Base-by-base conservation (phyloP, 2,888 invertebrate genomes). In the Macaria liturata region DNA sequence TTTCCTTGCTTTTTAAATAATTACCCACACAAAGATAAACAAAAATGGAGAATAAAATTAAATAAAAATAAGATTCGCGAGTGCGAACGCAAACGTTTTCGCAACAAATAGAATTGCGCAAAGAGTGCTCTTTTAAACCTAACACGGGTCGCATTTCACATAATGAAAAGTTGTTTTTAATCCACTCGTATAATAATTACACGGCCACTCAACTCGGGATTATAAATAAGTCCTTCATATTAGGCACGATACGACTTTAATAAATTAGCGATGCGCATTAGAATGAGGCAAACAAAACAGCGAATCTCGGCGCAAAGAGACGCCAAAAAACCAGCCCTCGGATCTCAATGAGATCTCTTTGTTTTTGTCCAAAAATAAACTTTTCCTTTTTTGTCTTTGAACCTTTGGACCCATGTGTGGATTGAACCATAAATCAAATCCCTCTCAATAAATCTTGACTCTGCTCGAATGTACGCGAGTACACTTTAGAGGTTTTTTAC, bases 351-450 rank as follows among this genome's bases (percentile, higher is more conserved):
- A 67, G 67, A 72, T 76, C 73, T 78, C 77, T 82, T 84, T 84
- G 81, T 84, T 81, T 84, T 80, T 70, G 70, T 68, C 68, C 72
- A 78, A 83, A 80, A 84, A 83, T 81, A 82, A 84, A 83, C 76
- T 81, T 82, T 77, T 67, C 67, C 71, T 79, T 86, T 83, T 87
- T 84, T 85, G 84, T 84, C 81, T 85, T 83, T 81, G 84, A 83
- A 83, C 82, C 86, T 79, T 81, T 78, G 75, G 80, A 74, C 84
- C 82, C 87, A 86, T 84, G 83, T 86, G 88, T 84, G 81, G 83
- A 83, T 79, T 80, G 81, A 76, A 81, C 80, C 78, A 87, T 89
- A 89, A 87, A 89, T 89, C 89, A 89, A 86, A 85, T 78, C 70
- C 74, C 78, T 81, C 83, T 83, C 88, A 84, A 89, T 89, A 89